phyloP scores from a whole-genome alignment of 2,113 vertebrate genomes.

The Heteronetta atricapilla region DNA sequence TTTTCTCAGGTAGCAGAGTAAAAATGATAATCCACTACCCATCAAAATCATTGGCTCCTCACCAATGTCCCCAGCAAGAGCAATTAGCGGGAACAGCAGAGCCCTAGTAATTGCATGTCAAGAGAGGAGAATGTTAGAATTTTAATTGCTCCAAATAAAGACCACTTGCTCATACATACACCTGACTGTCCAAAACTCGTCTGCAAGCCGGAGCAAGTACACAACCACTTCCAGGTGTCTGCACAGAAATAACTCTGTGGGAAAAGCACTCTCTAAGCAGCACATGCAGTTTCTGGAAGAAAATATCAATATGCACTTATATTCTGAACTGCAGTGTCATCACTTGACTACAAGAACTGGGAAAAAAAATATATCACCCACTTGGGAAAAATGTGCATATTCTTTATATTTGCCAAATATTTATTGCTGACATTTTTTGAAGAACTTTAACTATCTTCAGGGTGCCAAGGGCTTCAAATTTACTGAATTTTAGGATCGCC shows the following conservation, averaged over 20 bases:
- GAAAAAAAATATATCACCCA: constrained; percentile 74
- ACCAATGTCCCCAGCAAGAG: constrained; percentile 95
- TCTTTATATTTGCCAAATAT: constrained; percentile 83
- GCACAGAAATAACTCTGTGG: constrained; percentile 86
- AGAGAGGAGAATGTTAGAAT: constrained; percentile 91
- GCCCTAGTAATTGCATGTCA: constrained; percentile 92
- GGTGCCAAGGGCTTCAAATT: constrained; percentile 81
- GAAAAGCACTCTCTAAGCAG: constrained; percentile 64
- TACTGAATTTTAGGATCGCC: constrained; percentile 84
- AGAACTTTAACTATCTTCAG: constrained; percentile 83
- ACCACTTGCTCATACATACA: constrained; percentile 86
- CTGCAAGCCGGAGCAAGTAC: constrained; percentile 78
- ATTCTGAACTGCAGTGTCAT: constrained; percentile 83
- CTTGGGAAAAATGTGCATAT: constrained; percentile 84
- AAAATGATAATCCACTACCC: constrained; percentile 93
- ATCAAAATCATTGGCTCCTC: constrained; percentile 96
- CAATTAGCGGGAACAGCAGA: constrained; percentile 95
- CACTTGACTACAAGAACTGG: constrained; percentile 73
- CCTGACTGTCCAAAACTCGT: constrained; percentile 85
- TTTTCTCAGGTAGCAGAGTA: constrained; percentile 92
- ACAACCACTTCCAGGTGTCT: constrained; percentile 88
- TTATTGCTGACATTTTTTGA: constrained; percentile 80
- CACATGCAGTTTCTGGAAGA: constrained; percentile 69
- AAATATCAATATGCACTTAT: constrained; percentile 81
- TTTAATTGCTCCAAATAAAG: constrained; percentile 94